phyloP scores from a whole-genome alignment of 2,888 invertebrate genomes.

The Limnephilus marmoratus region DNA sequence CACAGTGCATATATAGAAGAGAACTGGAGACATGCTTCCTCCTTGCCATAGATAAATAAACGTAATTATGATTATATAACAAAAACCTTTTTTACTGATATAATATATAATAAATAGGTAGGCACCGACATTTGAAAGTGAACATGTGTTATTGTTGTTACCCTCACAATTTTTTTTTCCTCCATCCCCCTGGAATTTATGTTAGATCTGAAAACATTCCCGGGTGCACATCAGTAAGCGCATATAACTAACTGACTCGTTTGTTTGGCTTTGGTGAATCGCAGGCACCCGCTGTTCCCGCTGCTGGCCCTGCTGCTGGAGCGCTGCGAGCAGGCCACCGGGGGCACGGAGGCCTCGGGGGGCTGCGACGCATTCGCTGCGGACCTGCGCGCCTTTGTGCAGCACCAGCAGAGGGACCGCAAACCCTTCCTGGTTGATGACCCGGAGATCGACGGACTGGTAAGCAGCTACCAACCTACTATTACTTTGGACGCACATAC shows the following conservation, averaged over 20 bases:
- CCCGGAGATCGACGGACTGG: conserved; percentile 96
- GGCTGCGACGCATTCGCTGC: conserved; percentile 91
- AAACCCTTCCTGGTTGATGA: conserved; percentile 92
- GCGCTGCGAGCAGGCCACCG: conserved; percentile 97
- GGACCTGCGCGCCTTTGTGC: conserved; percentile 92
- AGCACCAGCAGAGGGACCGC: conserved; percentile 91
- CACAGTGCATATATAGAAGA: too few species aligned
- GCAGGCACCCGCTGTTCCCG: conserved; percentile 95
- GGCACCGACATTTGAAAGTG: too few species aligned
- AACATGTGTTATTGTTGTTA: too few species aligned
- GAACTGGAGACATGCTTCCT: too few species aligned
- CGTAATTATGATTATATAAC: too few species aligned
- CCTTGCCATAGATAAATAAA: too few species aligned
- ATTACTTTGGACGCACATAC: not conserved
- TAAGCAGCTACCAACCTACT: conserved; percentile 71
- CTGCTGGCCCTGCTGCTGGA: conserved; percentile 94
- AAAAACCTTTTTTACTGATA: too few species aligned
- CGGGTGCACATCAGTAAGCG: too few species aligned
- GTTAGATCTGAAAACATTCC: too few species aligned
- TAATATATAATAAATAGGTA: too few species aligned
- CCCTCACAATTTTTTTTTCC: too few species aligned
- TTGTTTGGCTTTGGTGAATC: not conserved
- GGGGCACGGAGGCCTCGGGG: conserved; percentile 89
- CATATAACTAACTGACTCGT: not conserved
- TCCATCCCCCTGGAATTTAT: too few species aligned